Evolutionary conservation across 2,888 invertebrate genomes (phyloP).

Genomic region (Caradrina clavipalpis): DNA sequence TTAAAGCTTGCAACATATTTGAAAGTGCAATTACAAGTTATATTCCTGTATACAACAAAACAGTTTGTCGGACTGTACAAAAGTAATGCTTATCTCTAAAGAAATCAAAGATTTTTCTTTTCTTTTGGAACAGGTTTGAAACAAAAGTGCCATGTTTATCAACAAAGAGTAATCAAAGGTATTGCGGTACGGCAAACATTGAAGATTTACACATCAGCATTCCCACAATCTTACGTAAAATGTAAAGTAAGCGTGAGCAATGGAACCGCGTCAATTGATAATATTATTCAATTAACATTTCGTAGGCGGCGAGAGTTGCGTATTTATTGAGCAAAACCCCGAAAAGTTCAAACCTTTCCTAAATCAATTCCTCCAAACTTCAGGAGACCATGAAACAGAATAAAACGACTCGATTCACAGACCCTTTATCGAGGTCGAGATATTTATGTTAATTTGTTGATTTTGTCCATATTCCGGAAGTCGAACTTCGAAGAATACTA

Average conservation of each 20-base stretch:
- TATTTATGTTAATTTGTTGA: slow-evolving; percentile 58
- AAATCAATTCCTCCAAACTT: slow-evolving; percentile 16
- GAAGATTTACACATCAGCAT: slow-evolving; percentile 9
- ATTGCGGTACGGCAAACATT: not conserved
- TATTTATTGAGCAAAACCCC: slow-evolving; percentile 25
- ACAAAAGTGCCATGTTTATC: not conserved
- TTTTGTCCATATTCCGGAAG: slow-evolving; percentile 61
- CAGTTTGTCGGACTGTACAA: too few relatives aligned
- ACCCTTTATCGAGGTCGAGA: slow-evolving; percentile 33
- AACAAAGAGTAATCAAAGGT: slow-evolving; percentile 11
- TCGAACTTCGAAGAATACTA: slow-evolving; percentile 54
- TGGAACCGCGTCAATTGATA: slow-evolving; percentile 41
- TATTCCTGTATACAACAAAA: too few relatives aligned
- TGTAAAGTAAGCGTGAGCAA: slow-evolving; percentile 2
- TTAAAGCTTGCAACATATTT: too few relatives aligned
- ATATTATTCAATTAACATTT: slow-evolving; percentile 35
- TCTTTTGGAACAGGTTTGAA: not conserved
- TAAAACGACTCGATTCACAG: slow-evolving; percentile 24
- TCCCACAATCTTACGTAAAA: slow-evolving; percentile 38
- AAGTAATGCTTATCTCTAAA: too few relatives aligned
- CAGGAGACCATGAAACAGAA: slow-evolving; percentile 27
- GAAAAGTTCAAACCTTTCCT: slow-evolving; percentile 10
- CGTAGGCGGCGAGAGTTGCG: slow-evolving; percentile 15
- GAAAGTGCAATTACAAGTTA: too few relatives aligned
- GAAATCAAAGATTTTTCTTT: not conserved